Base-by-base conservation (phyloP, 2,888 invertebrate species). In the Eupelmus urozonus region DNA sequence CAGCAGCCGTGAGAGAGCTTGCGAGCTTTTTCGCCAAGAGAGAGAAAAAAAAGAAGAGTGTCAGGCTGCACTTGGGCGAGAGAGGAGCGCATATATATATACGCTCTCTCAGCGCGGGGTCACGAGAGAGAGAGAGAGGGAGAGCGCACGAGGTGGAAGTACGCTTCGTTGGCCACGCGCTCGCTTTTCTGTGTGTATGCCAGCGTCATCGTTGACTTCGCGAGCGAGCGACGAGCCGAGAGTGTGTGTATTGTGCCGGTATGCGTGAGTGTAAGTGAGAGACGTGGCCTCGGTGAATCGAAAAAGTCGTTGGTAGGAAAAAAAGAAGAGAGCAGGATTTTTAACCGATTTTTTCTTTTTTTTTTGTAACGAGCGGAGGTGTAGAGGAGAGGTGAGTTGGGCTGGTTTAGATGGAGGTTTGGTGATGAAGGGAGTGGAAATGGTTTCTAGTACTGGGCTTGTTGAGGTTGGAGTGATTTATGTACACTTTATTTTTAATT, bases 81-180 rank as follows among this genome's bases (percentile, higher is more conserved):
- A 34, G 34, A 34, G 34, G 34, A 34, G 34, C 3, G 34, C 9
- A 34, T 55, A 55, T 55, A 20, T 55, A 13, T 55, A 55, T 29
- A 63, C 34, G 62, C 27, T 59, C 62, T 51, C 72, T 45, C 57
- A 45, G 25, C 62, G 74, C 70, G 86, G 85, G 86, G 86, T 87
- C 87, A 87, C 83, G 84, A 82, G 82, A 57, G 65, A 53, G 51
- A 18, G 63, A 72, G 73, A 62, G 49, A 25, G 69, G 55, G 53
- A 75, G 63, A 85, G 81, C 80, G 85, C 87, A 84, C 86, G 85
- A 86, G 87, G 87, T 88, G 89, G 89, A 89, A 89, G 87, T 84
- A 89, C 89, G 89, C 88, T 89, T 86, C 84, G 89, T 81, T 89
- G 89, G 85, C 82, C 86, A 81, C 85, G 86, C 77, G 59, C 53